phyloP scores from a whole-genome alignment of 2,888 invertebrate genomes.

The Watsonalla binaria region DNA sequence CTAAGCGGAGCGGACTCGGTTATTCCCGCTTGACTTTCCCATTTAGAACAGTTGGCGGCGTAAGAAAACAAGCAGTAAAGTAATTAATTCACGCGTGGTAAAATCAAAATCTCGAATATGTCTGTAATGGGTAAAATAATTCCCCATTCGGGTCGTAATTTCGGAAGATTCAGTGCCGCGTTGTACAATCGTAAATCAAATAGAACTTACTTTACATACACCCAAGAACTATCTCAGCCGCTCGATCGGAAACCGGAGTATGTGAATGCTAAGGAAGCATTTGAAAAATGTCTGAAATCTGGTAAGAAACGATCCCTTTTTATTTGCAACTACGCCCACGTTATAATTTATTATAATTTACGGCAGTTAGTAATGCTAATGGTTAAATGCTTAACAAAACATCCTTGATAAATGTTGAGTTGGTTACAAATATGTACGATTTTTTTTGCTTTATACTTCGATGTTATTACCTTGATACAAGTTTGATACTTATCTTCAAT shows the following conservation, averaged over 20 bases:
- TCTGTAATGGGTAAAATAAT: conserved; percentile 61
- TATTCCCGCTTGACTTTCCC: too few relatives aligned
- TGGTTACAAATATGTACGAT: too few relatives aligned
- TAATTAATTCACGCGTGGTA: not conserved
- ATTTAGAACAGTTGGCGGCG: too few relatives aligned
- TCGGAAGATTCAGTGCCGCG: conserved; percentile 52
- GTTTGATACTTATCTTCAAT: too few relatives aligned
- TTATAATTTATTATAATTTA: too few relatives aligned
- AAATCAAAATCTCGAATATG: conserved; percentile 29
- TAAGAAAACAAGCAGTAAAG: not conserved
- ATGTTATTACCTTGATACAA: too few relatives aligned
- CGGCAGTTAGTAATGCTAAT: too few relatives aligned
- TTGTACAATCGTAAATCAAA: conserved; percentile 50
- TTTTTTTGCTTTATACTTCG: too few relatives aligned
- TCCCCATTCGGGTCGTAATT: conserved; percentile 51
- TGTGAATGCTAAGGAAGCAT: conserved; percentile 86
- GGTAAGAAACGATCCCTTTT: conserved; percentile 75
- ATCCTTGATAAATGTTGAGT: too few relatives aligned
- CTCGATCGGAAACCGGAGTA: conserved; percentile 85
- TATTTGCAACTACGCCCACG: not conserved
- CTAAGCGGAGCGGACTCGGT: too few relatives aligned
- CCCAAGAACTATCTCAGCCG: conserved; percentile 89
- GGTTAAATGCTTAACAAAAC: too few relatives aligned
- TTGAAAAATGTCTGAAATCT: conserved; percentile 86
- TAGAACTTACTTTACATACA: conserved; percentile 86